These are phyloP conservation scores for Dolichomitus sp. DNA, from an alignment of 2,888 invertebrate species.

Conservation along the genomic window DNA sequence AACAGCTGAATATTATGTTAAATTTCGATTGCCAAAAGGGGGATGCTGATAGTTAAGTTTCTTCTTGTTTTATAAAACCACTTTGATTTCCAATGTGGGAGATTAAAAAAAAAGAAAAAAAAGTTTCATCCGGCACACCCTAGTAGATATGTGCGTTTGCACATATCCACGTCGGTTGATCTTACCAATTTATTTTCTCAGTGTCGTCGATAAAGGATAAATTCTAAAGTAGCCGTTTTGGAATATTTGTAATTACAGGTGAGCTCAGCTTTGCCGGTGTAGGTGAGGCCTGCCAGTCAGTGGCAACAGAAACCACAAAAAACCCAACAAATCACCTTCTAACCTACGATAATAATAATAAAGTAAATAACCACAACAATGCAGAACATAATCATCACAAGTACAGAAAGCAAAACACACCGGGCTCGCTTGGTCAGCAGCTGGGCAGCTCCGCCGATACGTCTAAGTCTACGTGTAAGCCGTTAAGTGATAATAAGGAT, in stretches of 20 bases:
- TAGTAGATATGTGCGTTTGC: no score
- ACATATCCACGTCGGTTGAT: no score
- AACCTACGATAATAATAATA: constrained; percentile 84
- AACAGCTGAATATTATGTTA: no score
- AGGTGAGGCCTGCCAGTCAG: constrained; percentile 85
- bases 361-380: constrained; percentile 84
- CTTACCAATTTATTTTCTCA: no score
- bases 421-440: constrained; percentile 80
- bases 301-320: constrained; percentile 84
- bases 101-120: no score
- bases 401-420: constrained; percentile 84
- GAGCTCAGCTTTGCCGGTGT: constrained; percentile 84
- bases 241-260: constrained; percentile 76
- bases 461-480: constrained; percentile 86
- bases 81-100: no score
- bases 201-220: neutral
- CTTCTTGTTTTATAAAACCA: no score
- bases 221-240: neutral
- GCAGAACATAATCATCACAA: constrained; percentile 86
- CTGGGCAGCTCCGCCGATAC: constrained; percentile 85
- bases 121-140: no score
- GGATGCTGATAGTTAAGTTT: no score
- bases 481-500: constrained; percentile 86
- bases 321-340: constrained; percentile 84
- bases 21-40: no score